Conservation (phyloP, 35 echinoderm and acorn worm species). For the Amphiura filiformis region DNA sequence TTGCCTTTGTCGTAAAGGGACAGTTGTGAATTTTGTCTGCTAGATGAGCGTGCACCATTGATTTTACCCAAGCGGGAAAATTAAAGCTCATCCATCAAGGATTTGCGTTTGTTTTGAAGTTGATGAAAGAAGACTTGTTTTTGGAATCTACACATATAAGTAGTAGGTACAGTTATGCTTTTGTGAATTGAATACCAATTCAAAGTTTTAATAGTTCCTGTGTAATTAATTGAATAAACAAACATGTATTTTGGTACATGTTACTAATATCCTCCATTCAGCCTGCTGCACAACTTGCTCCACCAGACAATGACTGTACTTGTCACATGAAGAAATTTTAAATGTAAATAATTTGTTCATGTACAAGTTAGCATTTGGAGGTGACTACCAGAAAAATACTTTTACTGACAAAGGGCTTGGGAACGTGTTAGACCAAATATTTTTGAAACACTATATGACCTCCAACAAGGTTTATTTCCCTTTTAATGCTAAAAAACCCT, state of each 20-base stretch:
- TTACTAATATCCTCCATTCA: no score
- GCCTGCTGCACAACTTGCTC: no score
- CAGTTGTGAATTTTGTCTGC: constrained; percentile 21
- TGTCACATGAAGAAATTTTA: no score
- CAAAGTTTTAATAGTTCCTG: no score
- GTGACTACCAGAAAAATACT: no score
- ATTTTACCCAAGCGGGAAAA: constrained; percentile 22
- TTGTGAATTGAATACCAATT: no score
- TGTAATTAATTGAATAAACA: no score
- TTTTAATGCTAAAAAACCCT: constrained; percentile 2
- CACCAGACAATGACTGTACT: no score
- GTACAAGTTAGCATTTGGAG: no score
- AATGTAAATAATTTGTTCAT: no score
- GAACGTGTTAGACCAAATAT: constrained; percentile 2
- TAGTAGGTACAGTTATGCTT: not conserved
- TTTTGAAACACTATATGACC: not conserved
- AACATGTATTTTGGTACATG: no score
- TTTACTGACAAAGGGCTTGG: not conserved
- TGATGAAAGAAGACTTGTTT: constrained; percentile 10
- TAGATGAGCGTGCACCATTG: constrained; percentile 41
- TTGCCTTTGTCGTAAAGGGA: constrained; percentile 23
- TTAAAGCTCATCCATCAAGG: constrained; percentile 35
- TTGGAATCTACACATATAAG: not conserved
- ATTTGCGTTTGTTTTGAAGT: constrained; percentile 22
- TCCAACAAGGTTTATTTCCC: not conserved